Evolutionary conservation across 1,140 invertebrate species (phyloP), one percentile per base, ranked within the genome.

Genomic region (Cardiocondyla obscurior): DNA sequence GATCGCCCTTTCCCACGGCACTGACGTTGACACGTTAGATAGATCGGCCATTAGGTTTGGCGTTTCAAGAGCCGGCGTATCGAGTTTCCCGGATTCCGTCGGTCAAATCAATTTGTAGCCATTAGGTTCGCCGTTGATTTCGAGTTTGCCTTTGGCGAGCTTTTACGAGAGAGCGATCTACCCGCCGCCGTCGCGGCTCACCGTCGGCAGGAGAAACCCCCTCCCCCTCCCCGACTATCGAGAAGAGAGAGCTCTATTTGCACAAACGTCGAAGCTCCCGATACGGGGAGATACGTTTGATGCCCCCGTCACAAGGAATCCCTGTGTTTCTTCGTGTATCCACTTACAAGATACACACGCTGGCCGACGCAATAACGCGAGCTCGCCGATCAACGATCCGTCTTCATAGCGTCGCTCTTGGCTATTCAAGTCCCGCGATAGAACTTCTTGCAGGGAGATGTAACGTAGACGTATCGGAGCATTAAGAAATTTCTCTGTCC

Each of bases 81-180:
- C 89, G 89, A 92, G 87, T 94, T 94, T 93, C 93, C 85, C 22
- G 87, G 83, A 93, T 93, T 93, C 92, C 92, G 91, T 92, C 90
- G 91, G 90, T 92, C 89, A 92, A 93, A 92, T 94, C 93, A 94
- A 94, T 93, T 94, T 94, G 91, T 92, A 90, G 84, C 93, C 93
- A 94, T 94, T 94, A 94, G 90, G 55, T 57, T 25, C n/a, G 55
- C 12, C 81, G 22, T 28, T 79, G 70, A 88, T 84, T n/a, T 86
- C 85, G 84, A 88, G 92, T 92, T 92, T 90, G 85, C 86, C 87
- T 90, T n/a, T 89, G 85, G 73, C 90, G 89, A 88, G 87, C 87
- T 92, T 91, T 91, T 85, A 86, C 86, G 67, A 58, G 74, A 58
- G 74, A 84, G 84, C 85, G 86, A 86, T 86, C 84, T 46, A 44